A percentile compares a stretch with the other conserved stretches of the same genome.
phyloP scores from a whole-genome alignment of 2,113 vertebrate genomes.

The Clupea harengus region DNA sequence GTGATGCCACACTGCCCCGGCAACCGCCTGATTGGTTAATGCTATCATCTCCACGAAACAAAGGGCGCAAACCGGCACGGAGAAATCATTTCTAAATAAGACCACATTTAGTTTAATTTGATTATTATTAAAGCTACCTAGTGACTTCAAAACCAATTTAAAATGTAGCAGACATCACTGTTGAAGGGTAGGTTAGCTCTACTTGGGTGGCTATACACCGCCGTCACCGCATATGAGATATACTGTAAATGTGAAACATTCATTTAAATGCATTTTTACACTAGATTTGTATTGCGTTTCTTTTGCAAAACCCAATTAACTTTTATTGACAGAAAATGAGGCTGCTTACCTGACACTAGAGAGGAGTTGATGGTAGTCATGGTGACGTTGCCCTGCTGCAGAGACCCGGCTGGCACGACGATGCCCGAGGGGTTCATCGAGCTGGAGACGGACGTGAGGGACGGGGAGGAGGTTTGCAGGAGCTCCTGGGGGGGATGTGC shows the following conservation, averaged over 20 bases:
- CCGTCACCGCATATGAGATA: too few relatives aligned
- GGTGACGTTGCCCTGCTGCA: slow-evolving; percentile 86
- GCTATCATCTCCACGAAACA: neutral
- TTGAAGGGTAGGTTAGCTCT: too few relatives aligned
- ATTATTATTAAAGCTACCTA: neutral
- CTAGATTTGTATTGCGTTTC: too few relatives aligned
- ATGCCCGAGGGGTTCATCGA: slow-evolving; percentile 86
- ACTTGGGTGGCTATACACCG: too few relatives aligned
- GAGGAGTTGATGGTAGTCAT: slow-evolving; percentile 89
- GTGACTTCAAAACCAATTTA: too few relatives aligned
- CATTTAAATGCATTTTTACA: too few relatives aligned
- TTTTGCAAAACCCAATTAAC: too few relatives aligned
- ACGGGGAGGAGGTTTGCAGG: slow-evolving; percentile 89
- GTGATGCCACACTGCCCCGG: neutral
- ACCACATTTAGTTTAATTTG: too few relatives aligned
- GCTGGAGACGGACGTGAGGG: slow-evolving; percentile 84
- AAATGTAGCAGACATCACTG: too few relatives aligned
- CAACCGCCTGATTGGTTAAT: neutral
- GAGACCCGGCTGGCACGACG: slow-evolving; percentile 81
- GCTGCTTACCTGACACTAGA: slow-evolving; percentile 83
- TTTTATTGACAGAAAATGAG: neutral
- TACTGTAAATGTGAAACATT: too few relatives aligned
- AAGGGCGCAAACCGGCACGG: neutral
- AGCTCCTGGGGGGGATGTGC: slow-evolving; percentile 77
- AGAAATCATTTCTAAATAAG: too few relatives aligned